Base-by-base conservation (phyloP, 2,888 invertebrate species). In the Brachyptera putata region DNA sequence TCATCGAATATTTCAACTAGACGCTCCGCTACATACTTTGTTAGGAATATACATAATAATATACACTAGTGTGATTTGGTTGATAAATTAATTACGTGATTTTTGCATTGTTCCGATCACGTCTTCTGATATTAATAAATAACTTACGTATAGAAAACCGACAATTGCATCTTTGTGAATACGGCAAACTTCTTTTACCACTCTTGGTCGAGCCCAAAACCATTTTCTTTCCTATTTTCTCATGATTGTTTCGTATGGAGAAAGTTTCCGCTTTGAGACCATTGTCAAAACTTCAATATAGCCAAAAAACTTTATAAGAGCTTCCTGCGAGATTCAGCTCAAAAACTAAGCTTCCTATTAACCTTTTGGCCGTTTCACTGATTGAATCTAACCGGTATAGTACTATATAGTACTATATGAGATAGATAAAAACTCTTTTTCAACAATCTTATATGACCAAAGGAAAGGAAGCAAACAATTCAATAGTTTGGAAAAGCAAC, bases 331-430 rank as follows among this genome's bases (percentile, higher is more conserved):
- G 53, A 39, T 58, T 50, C 55, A 59, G 59, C 59, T 59, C 55
- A 59, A 59, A 55, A 55, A 59, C 59, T 59, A 59, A 55, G 55
- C 59, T 59, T 41, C 58, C 55, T 55, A 59, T 59, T 59, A 59
- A 59, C 59, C 55, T 59, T 59, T 36, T 59, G 53, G 55, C 59
- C 43, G 55, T 59, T 59, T 59, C 59, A 43, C 43, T 59, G 59
- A 59, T 55, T 59, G 53, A 59, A 59, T 55, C 46, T 43, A 43
- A 39, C 59, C 55, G 34, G 55, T 26, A 22, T n/a, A n/a, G n/a
- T n/a, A 30, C 26, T 25, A 3, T 22, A 41, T 3, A 16, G 24
- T 24, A 21, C 11, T 22, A 46, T 24, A 46, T 24, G 46, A 46
- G 18, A 46, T 22, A 21, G 24, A 21, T 24, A 46, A 21, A 46